Conservation (phyloP, 1,140 invertebrate species). For the Drosophila dunni region DNA sequence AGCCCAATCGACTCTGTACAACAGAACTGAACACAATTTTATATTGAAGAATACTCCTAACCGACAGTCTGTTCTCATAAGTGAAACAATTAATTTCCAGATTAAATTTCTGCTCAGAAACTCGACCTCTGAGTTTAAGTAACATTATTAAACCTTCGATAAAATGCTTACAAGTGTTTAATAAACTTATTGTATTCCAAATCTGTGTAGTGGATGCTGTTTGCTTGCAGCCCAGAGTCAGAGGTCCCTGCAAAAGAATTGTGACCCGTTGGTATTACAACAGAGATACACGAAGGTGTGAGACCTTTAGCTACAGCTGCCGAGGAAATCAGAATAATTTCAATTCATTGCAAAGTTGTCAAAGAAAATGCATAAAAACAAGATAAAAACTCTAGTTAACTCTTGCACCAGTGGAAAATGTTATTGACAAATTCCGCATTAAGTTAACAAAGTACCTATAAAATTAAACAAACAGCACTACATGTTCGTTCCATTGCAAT, state of each 20-base stretch:
- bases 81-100: too few species aligned
- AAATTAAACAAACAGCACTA: slow-evolving; percentile 55
- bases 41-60: too few species aligned
- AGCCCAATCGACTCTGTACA: too few species aligned
- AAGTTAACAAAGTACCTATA: background rate
- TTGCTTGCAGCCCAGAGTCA: background rate
- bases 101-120: too few species aligned
- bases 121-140: background rate
- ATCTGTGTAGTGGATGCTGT: background rate
- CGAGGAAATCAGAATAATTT: slow-evolving; percentile 21
- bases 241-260: background rate
- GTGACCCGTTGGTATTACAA: slow-evolving; percentile 6
- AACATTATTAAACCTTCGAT: background rate
- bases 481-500: slow-evolving; percentile 34
- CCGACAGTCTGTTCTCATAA: too few species aligned
- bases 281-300: background rate
- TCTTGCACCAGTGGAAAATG: background rate
- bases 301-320: background rate
- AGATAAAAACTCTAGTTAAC: background rate
- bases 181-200: background rate
- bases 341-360: background rate
- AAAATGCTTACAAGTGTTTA: slow-evolving; percentile 5
- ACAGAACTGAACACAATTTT: too few species aligned
- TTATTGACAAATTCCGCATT: background rate
- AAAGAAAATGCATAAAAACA: too few species aligned